A percentile compares a stretch with the other conserved stretches of the same genome.
These are phyloP conservation scores for Aricia artaxerxes DNA, from an alignment of 2,888 invertebrate genomes.

Conservation along the genomic window DNA sequence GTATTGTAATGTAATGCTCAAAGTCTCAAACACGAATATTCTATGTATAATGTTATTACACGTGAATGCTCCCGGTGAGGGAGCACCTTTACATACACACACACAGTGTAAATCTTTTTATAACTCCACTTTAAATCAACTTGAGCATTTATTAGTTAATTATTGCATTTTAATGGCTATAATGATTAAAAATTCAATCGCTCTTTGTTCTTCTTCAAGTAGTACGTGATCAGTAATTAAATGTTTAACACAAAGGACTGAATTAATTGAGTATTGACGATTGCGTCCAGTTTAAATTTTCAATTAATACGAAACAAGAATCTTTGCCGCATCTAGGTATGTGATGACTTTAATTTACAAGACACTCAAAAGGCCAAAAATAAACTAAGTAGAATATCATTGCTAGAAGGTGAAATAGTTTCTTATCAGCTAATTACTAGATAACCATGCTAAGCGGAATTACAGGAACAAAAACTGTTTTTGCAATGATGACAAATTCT, in stretches of 20 bases:
- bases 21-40: no score
- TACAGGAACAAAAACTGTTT: not conserved
- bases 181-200: not conserved
- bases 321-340: no score
- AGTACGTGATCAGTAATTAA: conserved; percentile 12
- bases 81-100: no score
- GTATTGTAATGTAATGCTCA: no score
- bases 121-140: not conserved
- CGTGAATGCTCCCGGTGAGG: no score
- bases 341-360: no score
- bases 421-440: conserved; percentile 12
- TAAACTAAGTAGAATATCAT: no score
- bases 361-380: not conserved
- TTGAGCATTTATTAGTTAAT: not conserved
- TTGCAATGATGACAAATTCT: not conserved
- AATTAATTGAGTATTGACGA: not conserved
- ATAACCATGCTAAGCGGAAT: not conserved
- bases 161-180: not conserved
- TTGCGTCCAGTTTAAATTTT: not conserved
- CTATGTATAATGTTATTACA: no score
- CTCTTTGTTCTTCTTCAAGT: not conserved
- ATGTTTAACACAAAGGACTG: conserved; percentile 20
- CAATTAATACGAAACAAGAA: no score
- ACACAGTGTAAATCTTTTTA: not conserved
- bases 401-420: conserved; percentile 10